phyloP scores from a whole-genome alignment of 1,140 invertebrate genomes.

The Lamellibrachia luymesi region DNA sequence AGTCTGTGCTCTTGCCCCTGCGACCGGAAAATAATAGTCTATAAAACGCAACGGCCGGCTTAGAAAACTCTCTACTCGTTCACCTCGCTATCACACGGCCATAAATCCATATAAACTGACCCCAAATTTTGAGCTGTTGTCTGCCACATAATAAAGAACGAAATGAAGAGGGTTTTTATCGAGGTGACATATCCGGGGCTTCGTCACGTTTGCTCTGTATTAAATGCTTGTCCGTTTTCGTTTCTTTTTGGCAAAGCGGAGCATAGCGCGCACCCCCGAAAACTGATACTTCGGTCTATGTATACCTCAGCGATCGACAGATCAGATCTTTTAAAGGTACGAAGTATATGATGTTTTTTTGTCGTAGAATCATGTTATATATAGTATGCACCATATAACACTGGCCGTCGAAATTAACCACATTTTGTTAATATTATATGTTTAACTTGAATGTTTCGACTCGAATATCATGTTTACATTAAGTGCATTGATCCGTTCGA shows the following conservation, averaged over 20 bases:
- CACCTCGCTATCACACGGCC: background rate
- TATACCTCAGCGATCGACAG: too few species aligned
- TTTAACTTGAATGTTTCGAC: background rate
- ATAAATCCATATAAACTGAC: background rate
- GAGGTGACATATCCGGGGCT: background rate
- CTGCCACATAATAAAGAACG: background rate
- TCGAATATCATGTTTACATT: background rate
- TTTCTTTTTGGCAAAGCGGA: too few species aligned
- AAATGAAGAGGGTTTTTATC: background rate
- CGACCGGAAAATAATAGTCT: background rate
- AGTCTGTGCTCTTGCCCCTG: background rate
- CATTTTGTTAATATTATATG: background rate
- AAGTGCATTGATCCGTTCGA: background rate
- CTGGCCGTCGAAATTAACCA: background rate
- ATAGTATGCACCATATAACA: background rate
- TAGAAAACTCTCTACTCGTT: background rate
- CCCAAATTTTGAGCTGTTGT: background rate
- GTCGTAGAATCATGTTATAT: background rate
- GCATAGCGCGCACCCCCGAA: too few species aligned
- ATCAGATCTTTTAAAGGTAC: background rate
- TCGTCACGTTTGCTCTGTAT: background rate
- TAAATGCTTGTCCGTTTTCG: background rate
- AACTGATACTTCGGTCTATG: too few species aligned
- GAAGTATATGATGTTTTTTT: background rate
- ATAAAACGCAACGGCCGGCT: background rate